Evolutionary conservation across 2,797 vertebrate genomes (phyloP), one percentile per base, ranked within the genome.

Genomic region (Enteromius thamalakanensis): DNA sequence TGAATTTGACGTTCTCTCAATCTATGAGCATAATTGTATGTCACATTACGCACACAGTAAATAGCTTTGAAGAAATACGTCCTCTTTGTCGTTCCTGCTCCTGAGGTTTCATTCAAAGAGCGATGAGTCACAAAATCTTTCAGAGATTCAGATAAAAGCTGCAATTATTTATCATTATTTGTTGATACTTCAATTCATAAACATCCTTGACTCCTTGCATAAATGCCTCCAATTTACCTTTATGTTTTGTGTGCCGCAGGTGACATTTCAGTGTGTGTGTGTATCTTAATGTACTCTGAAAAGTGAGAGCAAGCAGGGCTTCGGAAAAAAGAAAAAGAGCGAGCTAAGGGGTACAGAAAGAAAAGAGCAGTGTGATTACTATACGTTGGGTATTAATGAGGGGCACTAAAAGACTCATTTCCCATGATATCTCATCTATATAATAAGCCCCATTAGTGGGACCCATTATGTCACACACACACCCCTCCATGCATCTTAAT

Each of bases 391-490:
- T 34, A 47, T 60, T 69, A 76, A 69, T 77, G 65, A 83, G 26
- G 51, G 65, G 23, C 64, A 70, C 49, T 70, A 83, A 77, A 77
- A 55, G 23, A 72, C 58, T 65, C 6, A 70, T 80, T 80, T 87
- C 84, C 84, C 86, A 83, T 72, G 84, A 85, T 80, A 79, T 82
- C 76, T 65, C 77, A 85, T 85, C 77, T 83, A 65, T 76, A 85
- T 87, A 83, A 87, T 81, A 79, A 83, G 55, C 72, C 21, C 47
- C 72, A 81, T 85, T 77, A 87, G 84, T 68, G 79, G 49, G 68
- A 45, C 29, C 26, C 49, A 85, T 81, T 83, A 72, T 80, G 40
- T 53, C 49, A 64, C 19, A 42, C 53, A 40, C 51, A 1, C 42
- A 64, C 49, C 21, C 42, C 45, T 70, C 32, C 55, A 78, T 51